Evolutionary conservation across 2,888 invertebrate genomes (phyloP).

Genomic region (Oscheius onirici): DNA sequence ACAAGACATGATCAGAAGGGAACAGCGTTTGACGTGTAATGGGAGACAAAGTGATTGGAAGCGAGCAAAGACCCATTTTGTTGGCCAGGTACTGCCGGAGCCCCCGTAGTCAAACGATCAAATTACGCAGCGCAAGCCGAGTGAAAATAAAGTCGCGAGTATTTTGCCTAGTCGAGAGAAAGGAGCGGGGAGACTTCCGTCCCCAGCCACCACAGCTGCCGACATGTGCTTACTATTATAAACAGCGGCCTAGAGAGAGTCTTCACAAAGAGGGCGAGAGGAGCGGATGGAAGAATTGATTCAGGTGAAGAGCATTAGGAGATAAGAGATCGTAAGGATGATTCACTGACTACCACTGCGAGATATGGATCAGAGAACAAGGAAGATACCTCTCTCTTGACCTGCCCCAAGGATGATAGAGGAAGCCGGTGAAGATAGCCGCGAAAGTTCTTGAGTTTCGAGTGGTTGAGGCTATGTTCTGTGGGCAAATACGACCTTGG

Average conservation of each 20-base stretch:
- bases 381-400: neutral
- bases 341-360: neutral
- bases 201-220: constrained; percentile 23
- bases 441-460: constrained; percentile 25
- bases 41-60: neutral
- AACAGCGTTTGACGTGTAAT: no score
- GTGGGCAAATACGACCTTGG: constrained; percentile 19
- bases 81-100: neutral
- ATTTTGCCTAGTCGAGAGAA: neutral
- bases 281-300: no score
- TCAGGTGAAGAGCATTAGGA: no score
- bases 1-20: no score
- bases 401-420: neutral
- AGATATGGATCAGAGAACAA: neutral
- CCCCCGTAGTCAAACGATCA: neutral
- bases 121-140: neutral
- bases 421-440: constrained; percentile 10
- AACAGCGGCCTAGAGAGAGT: constrained; percentile 9
- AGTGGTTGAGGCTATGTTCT: constrained; percentile 24
- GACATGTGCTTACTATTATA: constrained; percentile 33
- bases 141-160: neutral
- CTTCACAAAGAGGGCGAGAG: neutral
- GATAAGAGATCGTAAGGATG: no score
- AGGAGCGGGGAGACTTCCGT: constrained; percentile 1
- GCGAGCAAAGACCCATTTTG: neutral